Base-by-base conservation (phyloP, 2,888 invertebrate species). In the Strigamia transsilvanica region DNA sequence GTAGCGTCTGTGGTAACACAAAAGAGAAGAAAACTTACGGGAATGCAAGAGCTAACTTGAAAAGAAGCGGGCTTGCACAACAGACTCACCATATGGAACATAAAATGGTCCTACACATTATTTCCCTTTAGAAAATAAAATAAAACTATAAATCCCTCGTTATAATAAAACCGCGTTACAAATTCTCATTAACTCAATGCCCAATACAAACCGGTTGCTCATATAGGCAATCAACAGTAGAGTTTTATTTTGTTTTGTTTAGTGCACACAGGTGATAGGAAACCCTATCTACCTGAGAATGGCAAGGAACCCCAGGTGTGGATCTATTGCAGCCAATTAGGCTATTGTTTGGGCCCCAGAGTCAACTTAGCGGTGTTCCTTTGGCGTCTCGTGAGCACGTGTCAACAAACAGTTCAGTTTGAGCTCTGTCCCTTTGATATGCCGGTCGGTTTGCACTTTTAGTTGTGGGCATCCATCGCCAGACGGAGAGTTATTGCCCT, bases 1-100 rank as follows among this genome's bases (percentile, higher is more conserved):
- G 61, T 61, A 61, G 61, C 61, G 61, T 61, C 61, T 61, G 23
- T 61, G 61, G 21, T 61, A 23, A 61, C 61, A 61, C 61, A 61
- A 61, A 61, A 61, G 61, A 23, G n/a, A 21, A 23, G 21, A 23
- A 23, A 61, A 61, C 61, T 61, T 23, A 61, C 23, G 61, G 61
- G 61, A 61, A 61, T 61, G 61, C 61, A 23, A 61, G 46, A 46
- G 46, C 46, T 46, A 46, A 46, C 46, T 46, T 61, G 61, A 61
- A 61, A 61, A 61, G 61, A 61, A 61, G 61, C 61, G 46, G 46
- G 46, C 9, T 13, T 18, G 4, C 1, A 61, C 61, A 61, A 61
- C 61, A 46, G 46, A 46, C 46, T 46, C 46, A 61, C 61, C 61
- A 61, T 18, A 61, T 61, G 61, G 61, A n/a, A 61, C 21, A 21